Evolutionary conservation across 2,797 vertebrate genomes (phyloP), one percentile per base, ranked within the genome.

Genomic region (Silurus aristotelis): DNA sequence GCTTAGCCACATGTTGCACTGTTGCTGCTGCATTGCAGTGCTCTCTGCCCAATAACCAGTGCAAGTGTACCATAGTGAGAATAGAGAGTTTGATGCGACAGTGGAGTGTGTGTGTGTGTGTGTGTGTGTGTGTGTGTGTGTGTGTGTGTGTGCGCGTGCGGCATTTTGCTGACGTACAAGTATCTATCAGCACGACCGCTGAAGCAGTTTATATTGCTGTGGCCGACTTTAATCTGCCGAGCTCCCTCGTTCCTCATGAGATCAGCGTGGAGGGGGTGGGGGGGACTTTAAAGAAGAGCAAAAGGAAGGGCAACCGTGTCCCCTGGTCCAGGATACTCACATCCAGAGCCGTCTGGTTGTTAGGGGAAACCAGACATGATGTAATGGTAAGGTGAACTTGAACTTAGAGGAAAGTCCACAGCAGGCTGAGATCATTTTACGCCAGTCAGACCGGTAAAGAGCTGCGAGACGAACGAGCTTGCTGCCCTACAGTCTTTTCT

Each of bases 301-400:
- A 88, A 87, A 43, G 70, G 84, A 79, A 60, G 81, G 56, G 82
- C 52, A 66, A 80, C 27, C 20, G 20, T 84, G 86, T 84, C 80
- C 89, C 58, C 73, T 38, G 8, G 70, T 77, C 84, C 43, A 82
- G 81, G 83, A 89, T 89, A 90, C 91, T 91, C 92, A 92, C 89
- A 88, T 93, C 92, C 91, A 79, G 89, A 89, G 92, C 92, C 91
- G 95, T 95, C 95, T 96, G 92, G 95, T 95, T 95, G 94, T 94
- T 93, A 94, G 6, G 84, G 90, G 95, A 95, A 95, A 95, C 95
- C 94, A 96, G 95, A 96, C 95, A 94, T 95, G 94, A 96, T 94
- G 94, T 96, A 94, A 96, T 94, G 91, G 38, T 88, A 83, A 89
- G 90, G 90, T 89, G 90, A 93, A 94, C 94, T 94, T 95, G 94